Conservation (phyloP, 2,113 vertebrate genomes). For the Corythaixoides concolor region DNA sequence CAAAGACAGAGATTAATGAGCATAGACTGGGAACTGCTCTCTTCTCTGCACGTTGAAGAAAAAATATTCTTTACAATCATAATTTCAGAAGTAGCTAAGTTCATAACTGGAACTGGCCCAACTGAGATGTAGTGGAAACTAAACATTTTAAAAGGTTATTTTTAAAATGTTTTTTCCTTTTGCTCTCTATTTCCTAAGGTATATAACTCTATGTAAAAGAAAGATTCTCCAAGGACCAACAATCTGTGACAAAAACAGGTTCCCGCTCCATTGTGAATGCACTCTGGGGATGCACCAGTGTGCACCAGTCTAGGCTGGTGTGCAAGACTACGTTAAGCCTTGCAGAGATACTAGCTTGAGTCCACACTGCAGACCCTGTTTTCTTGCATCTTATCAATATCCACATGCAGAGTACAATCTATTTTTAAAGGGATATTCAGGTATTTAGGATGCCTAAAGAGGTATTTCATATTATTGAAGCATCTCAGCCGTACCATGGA, state of each 20-base stretch:
- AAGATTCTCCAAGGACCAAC: background rate
- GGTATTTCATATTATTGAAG: background rate
- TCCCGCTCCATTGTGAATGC: background rate
- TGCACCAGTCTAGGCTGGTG: background rate
- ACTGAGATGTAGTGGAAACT: background rate
- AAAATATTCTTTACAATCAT: background rate
- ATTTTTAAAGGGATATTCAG: background rate
- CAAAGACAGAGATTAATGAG: background rate
- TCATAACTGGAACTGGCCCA: background rate
- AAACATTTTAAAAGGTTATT: background rate
- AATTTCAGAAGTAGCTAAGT: background rate
- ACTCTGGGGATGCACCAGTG: background rate
- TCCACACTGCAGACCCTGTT: background rate
- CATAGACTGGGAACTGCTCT: background rate
- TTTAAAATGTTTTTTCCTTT: background rate
- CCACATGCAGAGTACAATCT: background rate
- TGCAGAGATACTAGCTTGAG: background rate
- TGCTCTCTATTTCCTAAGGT: background rate
- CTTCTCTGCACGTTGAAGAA: background rate
- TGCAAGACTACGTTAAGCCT: background rate
- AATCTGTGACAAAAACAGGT: background rate
- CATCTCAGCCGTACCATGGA: background rate
- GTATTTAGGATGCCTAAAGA: background rate
- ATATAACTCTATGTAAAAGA: background rate
- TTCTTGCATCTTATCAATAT: background rate